phyloP scores from a whole-genome alignment of 2,113 vertebrate genomes.

The Tauraco erythrolophus region DNA sequence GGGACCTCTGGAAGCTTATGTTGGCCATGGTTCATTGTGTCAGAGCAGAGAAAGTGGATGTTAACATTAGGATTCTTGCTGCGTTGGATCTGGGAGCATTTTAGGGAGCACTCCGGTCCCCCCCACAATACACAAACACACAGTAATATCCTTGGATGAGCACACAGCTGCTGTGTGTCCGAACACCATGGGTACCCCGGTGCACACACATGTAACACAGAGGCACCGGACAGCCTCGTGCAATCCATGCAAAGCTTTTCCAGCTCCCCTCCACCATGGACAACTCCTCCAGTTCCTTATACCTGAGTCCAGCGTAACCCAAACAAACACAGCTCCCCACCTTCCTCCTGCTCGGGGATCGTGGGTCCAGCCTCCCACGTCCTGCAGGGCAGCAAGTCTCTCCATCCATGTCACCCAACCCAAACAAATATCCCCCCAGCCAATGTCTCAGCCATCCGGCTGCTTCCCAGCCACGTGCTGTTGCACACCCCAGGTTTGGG shows the following conservation, averaged over 20 bases:
- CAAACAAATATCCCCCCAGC: background rate
- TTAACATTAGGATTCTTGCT: background rate
- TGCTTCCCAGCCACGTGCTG: background rate
- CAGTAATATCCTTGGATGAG: background rate
- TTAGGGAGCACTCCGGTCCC: background rate
- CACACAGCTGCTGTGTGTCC: background rate
- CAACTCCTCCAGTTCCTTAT: background rate
- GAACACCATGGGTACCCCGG: too few relatives aligned
- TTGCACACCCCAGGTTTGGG: background rate
- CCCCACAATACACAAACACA: too few relatives aligned
- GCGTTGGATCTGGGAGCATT: background rate
- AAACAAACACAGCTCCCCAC: background rate
- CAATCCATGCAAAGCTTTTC: background rate
- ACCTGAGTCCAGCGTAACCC: background rate
- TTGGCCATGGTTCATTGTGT: background rate
- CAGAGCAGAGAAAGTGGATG: rapidly evolving
- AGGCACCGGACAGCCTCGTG: background rate
- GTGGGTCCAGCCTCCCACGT: too few relatives aligned
- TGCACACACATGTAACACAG: background rate
- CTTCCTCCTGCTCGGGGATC: background rate
- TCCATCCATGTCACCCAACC: rapidly evolving
- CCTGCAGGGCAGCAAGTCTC: background rate
- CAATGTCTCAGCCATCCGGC: background rate
- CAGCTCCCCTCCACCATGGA: background rate
- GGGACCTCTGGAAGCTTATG: background rate